These are phyloP conservation scores for Corythoichthys haematopterus DNA, from an alignment of 2,113 vertebrate genomes.

Conservation along the genomic window DNA sequence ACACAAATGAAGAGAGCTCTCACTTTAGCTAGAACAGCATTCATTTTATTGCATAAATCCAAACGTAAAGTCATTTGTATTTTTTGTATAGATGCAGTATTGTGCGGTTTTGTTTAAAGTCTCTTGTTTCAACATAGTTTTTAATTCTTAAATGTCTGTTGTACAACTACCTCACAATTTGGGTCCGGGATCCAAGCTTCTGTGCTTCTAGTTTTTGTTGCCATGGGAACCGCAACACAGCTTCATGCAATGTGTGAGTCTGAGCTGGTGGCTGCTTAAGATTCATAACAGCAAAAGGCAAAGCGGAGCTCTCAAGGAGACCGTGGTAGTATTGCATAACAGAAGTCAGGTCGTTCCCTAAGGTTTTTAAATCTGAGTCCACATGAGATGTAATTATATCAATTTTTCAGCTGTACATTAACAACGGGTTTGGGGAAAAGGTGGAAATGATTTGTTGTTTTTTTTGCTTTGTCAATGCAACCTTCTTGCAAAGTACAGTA, in stretches of 20 bases:
- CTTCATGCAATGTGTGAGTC: constrained; percentile 4
- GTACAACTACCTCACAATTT: background rate
- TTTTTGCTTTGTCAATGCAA: background rate
- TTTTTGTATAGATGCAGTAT: background rate
- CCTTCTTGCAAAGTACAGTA: no score
- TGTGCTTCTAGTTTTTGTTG: constrained; percentile 19
- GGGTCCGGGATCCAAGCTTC: background rate
- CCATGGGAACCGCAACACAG: constrained; percentile 35
- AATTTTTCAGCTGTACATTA: constrained; percentile 11
- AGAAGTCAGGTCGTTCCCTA: background rate
- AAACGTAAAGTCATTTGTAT: background rate
- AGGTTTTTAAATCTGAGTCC: constrained; percentile 12
- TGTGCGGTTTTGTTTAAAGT: background rate
- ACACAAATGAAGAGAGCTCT: background rate
- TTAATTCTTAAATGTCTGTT: background rate
- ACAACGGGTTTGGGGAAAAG: constrained; percentile 1
- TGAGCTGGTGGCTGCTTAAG: constrained; percentile 12
- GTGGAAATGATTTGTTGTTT: background rate
- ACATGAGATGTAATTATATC: constrained; percentile 2
- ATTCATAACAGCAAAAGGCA: constrained; percentile 28
- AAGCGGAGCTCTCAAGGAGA: constrained; percentile 8
- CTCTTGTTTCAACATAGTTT: background rate
- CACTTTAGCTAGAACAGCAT: background rate
- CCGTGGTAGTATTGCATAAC: constrained; percentile 12
- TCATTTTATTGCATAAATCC: background rate